These are phyloP conservation scores for Andricus grossulariae DNA, from an alignment of 1,140 invertebrate genomes.

Conservation along the genomic window DNA sequence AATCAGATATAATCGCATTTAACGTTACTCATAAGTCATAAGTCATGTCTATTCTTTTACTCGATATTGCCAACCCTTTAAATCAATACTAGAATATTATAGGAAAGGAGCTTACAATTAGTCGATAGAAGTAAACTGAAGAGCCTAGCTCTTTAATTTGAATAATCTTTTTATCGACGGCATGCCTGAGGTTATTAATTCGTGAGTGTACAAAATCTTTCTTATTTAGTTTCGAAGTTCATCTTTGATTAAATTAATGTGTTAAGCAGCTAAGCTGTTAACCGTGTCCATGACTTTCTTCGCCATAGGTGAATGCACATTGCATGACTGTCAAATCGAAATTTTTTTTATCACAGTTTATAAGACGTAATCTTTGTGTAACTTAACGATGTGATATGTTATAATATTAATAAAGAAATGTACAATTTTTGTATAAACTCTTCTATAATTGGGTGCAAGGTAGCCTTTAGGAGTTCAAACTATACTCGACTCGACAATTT, in stretches of 20 bases:
- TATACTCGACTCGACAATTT: background rate
- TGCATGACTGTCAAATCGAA: background rate
- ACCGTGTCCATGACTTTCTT: background rate
- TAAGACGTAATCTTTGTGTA: conserved; percentile 11
- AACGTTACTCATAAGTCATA: conserved; percentile 8
- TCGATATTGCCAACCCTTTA: background rate
- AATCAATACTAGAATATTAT: background rate
- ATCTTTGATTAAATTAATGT: background rate
- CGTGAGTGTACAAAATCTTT: background rate
- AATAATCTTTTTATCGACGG: too few relatives aligned
- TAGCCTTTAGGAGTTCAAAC: background rate
- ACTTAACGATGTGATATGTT: conserved; percentile 4
- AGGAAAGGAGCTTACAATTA: too few relatives aligned
- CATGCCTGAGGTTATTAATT: too few relatives aligned
- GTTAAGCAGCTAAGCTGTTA: background rate
- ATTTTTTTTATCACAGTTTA: conserved; percentile 18
- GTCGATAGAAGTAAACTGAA: too few relatives aligned
- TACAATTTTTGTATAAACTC: conserved; percentile 1
- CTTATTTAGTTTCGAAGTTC: background rate
- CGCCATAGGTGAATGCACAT: background rate
- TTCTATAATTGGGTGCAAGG: background rate
- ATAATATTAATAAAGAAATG: conserved; percentile 8
- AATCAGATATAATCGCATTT: conserved; percentile 9
- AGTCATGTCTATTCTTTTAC: conserved; percentile 3
- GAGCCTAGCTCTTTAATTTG: too few relatives aligned